Conservation (phyloP, 2,888 invertebrate species). For the Eupithecia centaureata region DNA sequence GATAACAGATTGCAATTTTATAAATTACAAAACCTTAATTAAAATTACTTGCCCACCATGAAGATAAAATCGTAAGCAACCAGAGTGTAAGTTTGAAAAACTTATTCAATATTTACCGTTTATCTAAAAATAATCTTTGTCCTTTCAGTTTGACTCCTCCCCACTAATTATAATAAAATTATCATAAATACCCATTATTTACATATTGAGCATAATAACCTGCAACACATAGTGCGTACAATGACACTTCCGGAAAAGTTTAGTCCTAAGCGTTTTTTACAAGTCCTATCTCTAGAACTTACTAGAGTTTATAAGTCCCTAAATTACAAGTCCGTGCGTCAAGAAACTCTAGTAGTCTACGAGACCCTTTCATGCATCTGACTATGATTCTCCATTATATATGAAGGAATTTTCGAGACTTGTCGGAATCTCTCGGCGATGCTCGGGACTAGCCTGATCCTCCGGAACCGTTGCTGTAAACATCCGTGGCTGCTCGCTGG, state of each 20-base stretch:
- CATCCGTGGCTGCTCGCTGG: constrained; percentile 79
- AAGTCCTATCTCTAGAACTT: constrained; percentile 24
- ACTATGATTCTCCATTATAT: neutral
- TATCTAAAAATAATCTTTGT: constrained; percentile 29
- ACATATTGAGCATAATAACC: constrained; percentile 71
- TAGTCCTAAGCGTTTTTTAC: constrained; percentile 57
- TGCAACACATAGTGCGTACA: constrained; percentile 80
- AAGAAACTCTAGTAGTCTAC: no score
- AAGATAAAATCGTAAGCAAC: neutral
- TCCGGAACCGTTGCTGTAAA: constrained; percentile 76
- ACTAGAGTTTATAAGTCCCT: neutral
- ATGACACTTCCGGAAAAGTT: constrained; percentile 81
- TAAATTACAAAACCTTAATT: neutral
- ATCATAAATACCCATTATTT: constrained; percentile 46
- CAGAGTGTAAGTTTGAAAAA: neutral
- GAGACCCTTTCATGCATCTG: no score
- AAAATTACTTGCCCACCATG: neutral
- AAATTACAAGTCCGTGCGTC: neutral
- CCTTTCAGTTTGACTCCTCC: constrained; percentile 25
- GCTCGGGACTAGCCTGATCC: constrained; percentile 60
- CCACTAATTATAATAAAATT: constrained; percentile 4
- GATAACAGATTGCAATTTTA: neutral
- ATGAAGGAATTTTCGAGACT: constrained; percentile 9
- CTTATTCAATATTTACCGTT: neutral
- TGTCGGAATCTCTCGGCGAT: constrained; percentile 3